These are phyloP conservation scores for Cyclina sinensis DNA, from an alignment of 1,140 invertebrate species.

Conservation along the genomic window DNA sequence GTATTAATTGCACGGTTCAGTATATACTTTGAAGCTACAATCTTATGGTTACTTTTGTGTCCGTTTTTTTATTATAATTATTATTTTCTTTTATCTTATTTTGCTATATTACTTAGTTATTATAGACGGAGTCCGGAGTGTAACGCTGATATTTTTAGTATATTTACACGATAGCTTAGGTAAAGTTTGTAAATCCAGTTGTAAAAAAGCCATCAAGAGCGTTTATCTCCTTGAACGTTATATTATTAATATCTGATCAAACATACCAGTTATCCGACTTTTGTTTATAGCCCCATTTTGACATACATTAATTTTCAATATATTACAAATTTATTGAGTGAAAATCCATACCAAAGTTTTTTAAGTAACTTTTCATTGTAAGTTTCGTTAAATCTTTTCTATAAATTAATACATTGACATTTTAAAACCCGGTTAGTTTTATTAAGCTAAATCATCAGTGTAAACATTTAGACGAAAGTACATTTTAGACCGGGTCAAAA, in stretches of 20 bases:
- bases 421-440: not conserved
- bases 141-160: no score
- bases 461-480: not conserved
- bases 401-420: not conserved
- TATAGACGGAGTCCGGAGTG: no score
- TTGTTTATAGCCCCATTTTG: conserved; percentile 14
- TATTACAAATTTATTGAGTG: not conserved
- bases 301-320: not conserved
- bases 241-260: not conserved
- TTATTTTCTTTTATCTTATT: no score
- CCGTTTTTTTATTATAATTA: no score
- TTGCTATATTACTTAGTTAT: no score
- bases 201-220: not conserved
- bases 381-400: not conserved
- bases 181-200: not conserved
- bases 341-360: conserved; percentile 2
- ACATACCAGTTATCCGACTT: not conserved
- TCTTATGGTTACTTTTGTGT: no score
- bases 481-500: not conserved
- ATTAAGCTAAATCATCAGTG: not conserved
- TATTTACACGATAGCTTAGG: no score
- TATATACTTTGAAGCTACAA: no score
- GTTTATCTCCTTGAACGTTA: not conserved
- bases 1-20: no score
- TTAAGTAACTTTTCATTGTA: not conserved